A percentile compares a stretch with the other conserved stretches of the same genome.
These are phyloP conservation scores for Rhagonycha fulva DNA, from an alignment of 2,888 invertebrate species.

Conservation along the genomic window DNA sequence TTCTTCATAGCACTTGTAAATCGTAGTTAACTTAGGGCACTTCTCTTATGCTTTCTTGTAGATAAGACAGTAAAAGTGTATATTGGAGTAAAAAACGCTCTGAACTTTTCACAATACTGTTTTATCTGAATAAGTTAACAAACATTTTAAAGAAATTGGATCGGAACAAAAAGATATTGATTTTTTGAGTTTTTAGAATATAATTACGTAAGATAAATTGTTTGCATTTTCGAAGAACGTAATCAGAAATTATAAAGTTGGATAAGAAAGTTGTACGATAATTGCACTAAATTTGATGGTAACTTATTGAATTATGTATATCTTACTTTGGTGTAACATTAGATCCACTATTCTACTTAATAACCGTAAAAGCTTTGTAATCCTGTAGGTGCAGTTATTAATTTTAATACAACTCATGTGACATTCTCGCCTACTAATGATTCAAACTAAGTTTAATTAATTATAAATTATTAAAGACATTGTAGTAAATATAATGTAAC, in stretches of 20 bases:
- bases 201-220: not conserved
- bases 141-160: not conserved
- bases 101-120: not conserved
- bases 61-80: not conserved
- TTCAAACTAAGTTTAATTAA: not conserved
- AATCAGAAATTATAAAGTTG: not conserved
- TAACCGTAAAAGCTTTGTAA: not conserved
- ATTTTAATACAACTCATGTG: not conserved
- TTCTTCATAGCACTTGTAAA: not conserved
- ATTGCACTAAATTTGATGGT: not conserved
- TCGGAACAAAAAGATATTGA: not conserved
- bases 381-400: not conserved
- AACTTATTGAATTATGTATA: not conserved
- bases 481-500: not conserved
- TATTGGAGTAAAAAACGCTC: not conserved
- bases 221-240: not conserved
- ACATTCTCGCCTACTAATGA: not conserved
- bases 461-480: not conserved
- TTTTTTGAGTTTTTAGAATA: not conserved
- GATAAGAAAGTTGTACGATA: not conserved
- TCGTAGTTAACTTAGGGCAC: not conserved
- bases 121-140: not conserved
- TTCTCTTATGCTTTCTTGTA: not conserved
- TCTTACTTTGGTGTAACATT: not conserved
- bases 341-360: not conserved